Conservation (phyloP, 2,888 invertebrate species). For the Piscicola geometra region DNA sequence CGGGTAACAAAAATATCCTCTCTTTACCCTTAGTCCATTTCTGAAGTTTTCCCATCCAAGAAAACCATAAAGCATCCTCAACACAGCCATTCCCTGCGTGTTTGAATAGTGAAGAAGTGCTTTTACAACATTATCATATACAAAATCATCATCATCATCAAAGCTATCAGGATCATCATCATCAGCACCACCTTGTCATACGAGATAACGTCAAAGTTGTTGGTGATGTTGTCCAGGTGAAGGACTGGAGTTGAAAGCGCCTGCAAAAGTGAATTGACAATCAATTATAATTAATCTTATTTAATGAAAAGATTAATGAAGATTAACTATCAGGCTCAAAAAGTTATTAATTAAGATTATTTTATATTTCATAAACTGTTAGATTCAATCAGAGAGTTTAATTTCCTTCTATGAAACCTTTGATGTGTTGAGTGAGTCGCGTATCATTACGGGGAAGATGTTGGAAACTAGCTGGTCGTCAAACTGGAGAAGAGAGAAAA, state of each 20-base stretch:
- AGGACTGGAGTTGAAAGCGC: constrained; percentile 51
- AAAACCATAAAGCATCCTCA: constrained; percentile 52
- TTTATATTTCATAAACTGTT: no score
- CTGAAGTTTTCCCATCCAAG: constrained; percentile 52
- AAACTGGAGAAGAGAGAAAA: no score
- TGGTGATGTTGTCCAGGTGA: constrained; percentile 52
- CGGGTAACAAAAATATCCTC: neutral
- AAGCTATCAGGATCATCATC: no score
- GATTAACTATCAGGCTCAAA: no score
- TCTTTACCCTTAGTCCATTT: constrained; percentile 48
- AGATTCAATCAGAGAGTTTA: no score
- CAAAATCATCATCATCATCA: neutral
- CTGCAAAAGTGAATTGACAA: constrained; percentile 46
- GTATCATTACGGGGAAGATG: constrained; percentile 53
- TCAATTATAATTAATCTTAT: no score
- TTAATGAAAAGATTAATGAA: no score
- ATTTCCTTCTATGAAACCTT: no score
- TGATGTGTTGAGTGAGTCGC: constrained; percentile 52
- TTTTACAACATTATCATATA: neutral
- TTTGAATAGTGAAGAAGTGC: no score
- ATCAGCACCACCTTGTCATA: constrained; percentile 51
- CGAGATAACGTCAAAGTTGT: constrained; percentile 52
- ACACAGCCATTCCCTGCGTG: constrained; percentile 52
- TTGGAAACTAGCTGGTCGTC: constrained; percentile 49
- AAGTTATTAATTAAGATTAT: no score